Evolutionary conservation across 2,797 vertebrate genomes (phyloP), one percentile per base, ranked within the genome.

Genomic region (Simalia tracyae): DNA sequence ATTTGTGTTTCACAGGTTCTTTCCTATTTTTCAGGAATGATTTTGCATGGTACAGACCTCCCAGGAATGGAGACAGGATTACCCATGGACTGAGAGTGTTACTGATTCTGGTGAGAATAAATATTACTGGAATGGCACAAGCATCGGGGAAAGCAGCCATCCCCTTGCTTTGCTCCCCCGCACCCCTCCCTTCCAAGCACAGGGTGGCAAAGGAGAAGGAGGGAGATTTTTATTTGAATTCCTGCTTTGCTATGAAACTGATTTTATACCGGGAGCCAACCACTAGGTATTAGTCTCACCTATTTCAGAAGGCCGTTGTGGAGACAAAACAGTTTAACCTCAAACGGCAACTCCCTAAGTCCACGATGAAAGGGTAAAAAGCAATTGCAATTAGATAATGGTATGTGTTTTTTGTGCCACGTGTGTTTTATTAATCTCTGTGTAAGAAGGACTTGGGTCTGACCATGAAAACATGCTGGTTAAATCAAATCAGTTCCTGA

Each of bases 1-100:
- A 96, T 31, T 4, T 90, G 63, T 12, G 91, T 93, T 91, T 93
- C 93, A 94, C 95, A 88, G n/a, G 87, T 93, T 94, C 88, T 93
- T 92, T 84, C 4, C 92, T 88, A 66, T 81, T 91, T 91, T 92
- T 93, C 94, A 63, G 86, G 93, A 95, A 92, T 66, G 94, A 50
- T 95, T 95, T 93, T 95, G 92, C 86, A 88, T 0, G 50, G 0
- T 46, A 36, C 24, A 86, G 90, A 94, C 90, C 61, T 93, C 2
- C 0, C 31, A 24, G 81, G 54, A 68, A 5, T 84, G 93, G 89
- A 93, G 63, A 28, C 1, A 15, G 60, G 81, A 84, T 59, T 87
- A 64, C 68, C 81, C 31, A 2, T 68, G 11, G 60, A 87, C 31
- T 59, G 56, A 59, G 36, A 59, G n/a, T 19, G 86, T 61, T 87